Conservation (phyloP, 2,888 invertebrate species). For the Bimastos eiseni region DNA sequence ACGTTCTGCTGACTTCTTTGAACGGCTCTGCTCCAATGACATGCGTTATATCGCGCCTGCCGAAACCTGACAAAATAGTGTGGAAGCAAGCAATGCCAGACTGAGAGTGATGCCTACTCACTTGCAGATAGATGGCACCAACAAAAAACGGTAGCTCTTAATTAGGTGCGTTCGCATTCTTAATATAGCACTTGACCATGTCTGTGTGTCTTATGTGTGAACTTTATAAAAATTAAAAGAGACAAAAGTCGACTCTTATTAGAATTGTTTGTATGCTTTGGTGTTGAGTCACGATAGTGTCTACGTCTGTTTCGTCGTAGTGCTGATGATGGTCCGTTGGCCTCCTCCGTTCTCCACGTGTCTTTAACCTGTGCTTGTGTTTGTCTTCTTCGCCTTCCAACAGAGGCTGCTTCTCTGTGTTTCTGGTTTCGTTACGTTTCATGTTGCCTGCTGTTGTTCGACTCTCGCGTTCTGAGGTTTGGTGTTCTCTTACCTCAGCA, state of each 20-base stretch:
- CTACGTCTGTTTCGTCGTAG: not conserved
- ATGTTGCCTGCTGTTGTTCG: not conserved
- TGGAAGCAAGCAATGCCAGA: not conserved
- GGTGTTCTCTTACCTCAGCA: not conserved
- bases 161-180: conserved; percentile 13
- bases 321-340: not conserved
- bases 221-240: not conserved
- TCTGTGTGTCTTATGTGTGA: not conserved
- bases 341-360: not conserved
- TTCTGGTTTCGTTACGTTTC: not conserved
- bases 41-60: not conserved
- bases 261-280: not conserved
- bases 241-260: not conserved
- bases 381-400: not conserved
- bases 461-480: not conserved
- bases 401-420: not conserved
- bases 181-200: conserved; percentile 13
- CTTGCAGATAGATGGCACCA: not conserved
- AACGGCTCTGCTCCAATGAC: not conserved
- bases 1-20: not conserved
- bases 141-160: conserved; percentile 3
- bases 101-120: not conserved
- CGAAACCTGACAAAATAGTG: not conserved
- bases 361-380: not conserved
- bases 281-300: not conserved